Evolutionary conservation across 2,113 vertebrate genomes (phyloP).

Genomic region (Entelurus aequoreus): DNA sequence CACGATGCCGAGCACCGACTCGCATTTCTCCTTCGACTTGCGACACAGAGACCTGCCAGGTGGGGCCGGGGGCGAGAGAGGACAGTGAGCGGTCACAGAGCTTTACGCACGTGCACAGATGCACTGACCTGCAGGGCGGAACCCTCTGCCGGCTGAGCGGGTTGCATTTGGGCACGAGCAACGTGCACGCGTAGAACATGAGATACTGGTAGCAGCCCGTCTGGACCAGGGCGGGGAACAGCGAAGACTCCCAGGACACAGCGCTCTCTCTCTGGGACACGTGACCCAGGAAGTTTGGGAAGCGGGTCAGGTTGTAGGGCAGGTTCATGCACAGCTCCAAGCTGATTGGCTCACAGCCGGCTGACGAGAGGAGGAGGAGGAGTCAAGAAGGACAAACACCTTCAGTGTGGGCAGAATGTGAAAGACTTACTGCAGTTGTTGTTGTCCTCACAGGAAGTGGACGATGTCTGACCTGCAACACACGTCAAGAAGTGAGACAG

Average conservation of each 20-base stretch:
- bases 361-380: constrained; percentile 28
- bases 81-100: not conserved
- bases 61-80: not conserved
- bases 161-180: constrained; percentile 95
- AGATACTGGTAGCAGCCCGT: constrained; percentile 96
- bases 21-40: constrained; percentile 84
- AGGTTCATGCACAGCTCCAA: constrained; percentile 94
- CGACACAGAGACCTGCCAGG: constrained; percentile 79
- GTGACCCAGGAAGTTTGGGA: constrained; percentile 92
- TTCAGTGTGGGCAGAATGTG: not conserved
- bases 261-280: constrained; percentile 88
- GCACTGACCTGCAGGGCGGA: constrained; percentile 88
- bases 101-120: too few species aligned
- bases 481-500: not conserved
- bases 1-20: constrained; percentile 89
- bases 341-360: constrained; percentile 83
- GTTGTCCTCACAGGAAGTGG: constrained; percentile 73
- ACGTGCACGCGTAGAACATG: constrained; percentile 96
- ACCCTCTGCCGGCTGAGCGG: constrained; percentile 75
- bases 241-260: constrained; percentile 90
- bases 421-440: constrained; percentile 79
- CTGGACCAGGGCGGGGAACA: constrained; percentile 93
- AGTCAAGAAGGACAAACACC: not conserved
- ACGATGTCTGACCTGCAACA: constrained; percentile 67
- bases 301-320: constrained; percentile 88